Evolutionary conservation across 2,797 vertebrate genomes (phyloP).

Genomic region (Melanotaenia maccullochi): DNA sequence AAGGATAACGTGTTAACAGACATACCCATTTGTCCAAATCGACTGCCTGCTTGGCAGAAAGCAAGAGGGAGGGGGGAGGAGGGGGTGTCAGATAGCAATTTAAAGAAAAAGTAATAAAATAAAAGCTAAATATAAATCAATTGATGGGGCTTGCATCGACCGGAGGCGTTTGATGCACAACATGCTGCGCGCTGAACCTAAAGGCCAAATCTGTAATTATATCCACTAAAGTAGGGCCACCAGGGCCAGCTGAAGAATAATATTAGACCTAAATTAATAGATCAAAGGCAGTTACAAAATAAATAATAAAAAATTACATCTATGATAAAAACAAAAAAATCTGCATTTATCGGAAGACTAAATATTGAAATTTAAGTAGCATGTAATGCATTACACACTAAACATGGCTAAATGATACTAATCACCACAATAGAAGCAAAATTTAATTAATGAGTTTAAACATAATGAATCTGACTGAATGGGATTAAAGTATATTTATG

Average conservation of each 20-base stretch:
- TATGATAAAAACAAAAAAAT: neutral
- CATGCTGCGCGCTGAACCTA: neutral
- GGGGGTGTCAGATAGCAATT: constrained; percentile 64
- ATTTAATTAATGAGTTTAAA: neutral
- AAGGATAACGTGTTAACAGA: constrained; percentile 73
- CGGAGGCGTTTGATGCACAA: neutral
- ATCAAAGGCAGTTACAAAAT: neutral
- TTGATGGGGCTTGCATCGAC: constrained; percentile 9
- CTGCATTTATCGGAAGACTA: neutral
- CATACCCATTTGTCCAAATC: constrained; percentile 89
- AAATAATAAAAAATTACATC: neutral
- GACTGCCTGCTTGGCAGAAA: constrained; percentile 81
- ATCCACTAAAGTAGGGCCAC: neutral
- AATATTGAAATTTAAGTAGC: neutral
- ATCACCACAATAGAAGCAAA: no score
- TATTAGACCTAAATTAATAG: neutral
- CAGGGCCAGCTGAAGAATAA: neutral
- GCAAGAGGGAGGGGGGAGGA: constrained; percentile 66
- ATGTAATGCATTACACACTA: neutral
- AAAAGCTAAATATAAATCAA: constrained; percentile 32
- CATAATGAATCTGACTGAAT: neutral
- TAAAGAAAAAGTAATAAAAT: constrained; percentile 30
- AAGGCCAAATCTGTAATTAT: constrained; percentile 1
- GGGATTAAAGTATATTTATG: no score
- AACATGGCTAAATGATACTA: no score